Conservation (phyloP, 2,888 invertebrate species). For the Leucoptera coffeella region DNA sequence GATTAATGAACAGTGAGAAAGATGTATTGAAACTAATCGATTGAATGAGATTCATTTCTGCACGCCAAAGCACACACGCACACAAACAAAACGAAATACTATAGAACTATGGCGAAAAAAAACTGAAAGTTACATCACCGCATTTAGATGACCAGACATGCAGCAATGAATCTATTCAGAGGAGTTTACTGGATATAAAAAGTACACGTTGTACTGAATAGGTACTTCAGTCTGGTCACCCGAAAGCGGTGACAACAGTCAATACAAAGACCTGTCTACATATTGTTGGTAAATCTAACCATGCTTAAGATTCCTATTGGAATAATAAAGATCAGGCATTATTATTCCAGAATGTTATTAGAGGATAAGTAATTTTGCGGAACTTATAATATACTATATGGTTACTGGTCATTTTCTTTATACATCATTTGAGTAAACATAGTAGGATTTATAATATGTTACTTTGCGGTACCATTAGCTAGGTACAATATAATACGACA, state of each 20-base stretch:
- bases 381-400: too few species aligned
- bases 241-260: slow-evolving; percentile 39
- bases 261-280: slow-evolving; percentile 21
- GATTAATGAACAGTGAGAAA: too few species aligned
- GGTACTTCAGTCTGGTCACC: slow-evolving; percentile 51
- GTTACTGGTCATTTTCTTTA: too few species aligned
- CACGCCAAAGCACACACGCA: slow-evolving; percentile 47
- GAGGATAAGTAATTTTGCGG: too few species aligned
- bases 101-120: neutral
- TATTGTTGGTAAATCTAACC: slow-evolving; percentile 31
- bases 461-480: neutral
- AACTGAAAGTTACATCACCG: too few species aligned
- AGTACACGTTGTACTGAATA: too few species aligned
- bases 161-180: slow-evolving; percentile 46
- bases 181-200: too few species aligned
- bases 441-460: slow-evolving; percentile 4
- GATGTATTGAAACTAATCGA: too few species aligned
- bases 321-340: too few species aligned
- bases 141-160: slow-evolving; percentile 49
- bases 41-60: slow-evolving; percentile 41
- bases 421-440: too few species aligned
- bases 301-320: slow-evolving; percentile 22
- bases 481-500: slow-evolving; percentile 1
- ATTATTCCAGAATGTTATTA: too few species aligned
- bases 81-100: slow-evolving; percentile 4